These are phyloP conservation scores for Dreissena rostriformis DNA, from an alignment of 1,140 invertebrate genomes.

Conservation along the genomic window DNA sequence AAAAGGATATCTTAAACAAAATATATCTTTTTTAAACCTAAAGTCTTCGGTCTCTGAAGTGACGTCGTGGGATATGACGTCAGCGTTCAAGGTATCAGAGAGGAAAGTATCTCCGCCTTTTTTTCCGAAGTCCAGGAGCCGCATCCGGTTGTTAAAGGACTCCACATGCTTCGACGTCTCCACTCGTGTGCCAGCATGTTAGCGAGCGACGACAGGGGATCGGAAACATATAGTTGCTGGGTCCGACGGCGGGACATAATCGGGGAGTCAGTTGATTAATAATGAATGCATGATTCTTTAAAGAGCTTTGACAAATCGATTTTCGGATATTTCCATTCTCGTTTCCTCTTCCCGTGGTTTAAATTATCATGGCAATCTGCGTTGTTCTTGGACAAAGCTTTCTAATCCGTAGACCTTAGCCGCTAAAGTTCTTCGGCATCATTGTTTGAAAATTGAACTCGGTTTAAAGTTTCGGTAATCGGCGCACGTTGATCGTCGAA, in stretches of 20 bases:
- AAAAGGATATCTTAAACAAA: too few relatives aligned
- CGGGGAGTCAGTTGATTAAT: background rate
- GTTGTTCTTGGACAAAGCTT: too few relatives aligned
- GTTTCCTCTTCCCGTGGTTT: background rate
- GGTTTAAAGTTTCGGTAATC: too few relatives aligned
- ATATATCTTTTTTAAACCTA: too few relatives aligned
- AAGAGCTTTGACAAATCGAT: background rate
- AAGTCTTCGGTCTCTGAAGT: too few relatives aligned
- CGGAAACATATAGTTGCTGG: constrained; percentile 46
- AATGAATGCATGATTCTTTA: background rate
- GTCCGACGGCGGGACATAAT: constrained; percentile 8
- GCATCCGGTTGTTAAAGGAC: constrained; percentile 31
- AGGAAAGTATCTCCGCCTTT: background rate
- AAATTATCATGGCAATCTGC: background rate
- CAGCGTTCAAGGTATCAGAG: background rate
- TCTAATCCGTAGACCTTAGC: too few relatives aligned
- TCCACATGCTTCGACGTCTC: constrained; percentile 19
- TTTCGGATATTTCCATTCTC: background rate
- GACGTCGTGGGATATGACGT: background rate
- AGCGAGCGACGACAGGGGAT: constrained; percentile 41
- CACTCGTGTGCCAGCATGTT: constrained; percentile 47
- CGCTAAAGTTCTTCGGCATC: too few relatives aligned
- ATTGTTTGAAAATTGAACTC: too few relatives aligned
- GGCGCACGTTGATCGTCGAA: too few relatives aligned
- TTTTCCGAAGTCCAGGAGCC: constrained; percentile 38